Evolutionary conservation across 2,113 vertebrate genomes (phyloP), one percentile per base, ranked within the genome.

Genomic region (Polyodon spathula): DNA sequence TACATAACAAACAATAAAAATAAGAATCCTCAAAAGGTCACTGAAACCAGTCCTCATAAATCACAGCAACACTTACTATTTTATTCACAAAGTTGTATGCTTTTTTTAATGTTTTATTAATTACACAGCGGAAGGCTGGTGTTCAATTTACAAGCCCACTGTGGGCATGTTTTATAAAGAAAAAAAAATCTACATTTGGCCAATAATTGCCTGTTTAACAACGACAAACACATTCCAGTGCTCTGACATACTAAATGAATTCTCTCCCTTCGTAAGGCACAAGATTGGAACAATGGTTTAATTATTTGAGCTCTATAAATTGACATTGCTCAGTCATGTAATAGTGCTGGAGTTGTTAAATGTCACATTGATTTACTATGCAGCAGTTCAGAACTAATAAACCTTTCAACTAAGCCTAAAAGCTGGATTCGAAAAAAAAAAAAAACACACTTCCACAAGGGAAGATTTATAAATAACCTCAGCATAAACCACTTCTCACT

Each of bases 51-150:
- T 38, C 42, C 40, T 15, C n/a, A 46, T 40, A 16, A 65, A 55
- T 50, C 38, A 60, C 40, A 50, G 46, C 52, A 51, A 27, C 40
- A 52, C 17, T 52, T 17, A 61, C 42, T 61, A 53, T 46, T 39
- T 10, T 27, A 56, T 56, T 66, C 64, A 15, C 17, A 55, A 37
- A 56, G n/a, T n/a, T n/a, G n/a, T n/a, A n/a, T n/a, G n/a, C n/a
- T n/a, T n/a, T n/a, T n/a, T n/a, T n/a, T n/a, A n/a, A n/a, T n/a
- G n/a, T 16, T 38, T 42, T 42, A 62, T 40, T 54, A 39, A 62
- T 7, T 16, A 27, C 51, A 62, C 63, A 65, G 56, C 11, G 27
- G 50, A 43, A 60, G 17, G 46, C 46, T 43, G 59, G 56, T 43
- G 48, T 40, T 37, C 5, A 44, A 58, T 16, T 37, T 11, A n/a